phyloP scores from a whole-genome alignment of 2,888 invertebrate genomes.

The Monopis laevigella region DNA sequence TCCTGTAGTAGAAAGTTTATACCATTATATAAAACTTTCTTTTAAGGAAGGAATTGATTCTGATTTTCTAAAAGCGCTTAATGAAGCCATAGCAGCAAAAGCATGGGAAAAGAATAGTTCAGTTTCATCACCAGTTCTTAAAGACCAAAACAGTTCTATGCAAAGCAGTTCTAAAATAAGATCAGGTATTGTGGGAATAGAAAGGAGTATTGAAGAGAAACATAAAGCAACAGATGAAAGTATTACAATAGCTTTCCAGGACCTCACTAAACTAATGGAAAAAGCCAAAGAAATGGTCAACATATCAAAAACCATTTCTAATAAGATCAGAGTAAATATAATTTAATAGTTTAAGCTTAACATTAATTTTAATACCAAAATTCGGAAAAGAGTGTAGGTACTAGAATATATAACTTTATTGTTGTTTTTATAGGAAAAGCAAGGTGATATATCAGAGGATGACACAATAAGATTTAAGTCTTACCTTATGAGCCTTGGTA shows the following conservation, averaged over 20 bases:
- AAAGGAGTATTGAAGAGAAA: slow-evolving; percentile 89
- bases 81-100: slow-evolving; percentile 69
- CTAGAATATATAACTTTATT: background rate
- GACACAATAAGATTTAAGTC: slow-evolving; percentile 97
- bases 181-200: slow-evolving; percentile 96
- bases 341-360: background rate
- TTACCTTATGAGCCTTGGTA: slow-evolving; percentile 95
- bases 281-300: slow-evolving; percentile 98
- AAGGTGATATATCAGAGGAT: slow-evolving; percentile 96
- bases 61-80: slow-evolving; percentile 70
- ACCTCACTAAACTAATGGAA: slow-evolving; percentile 91
- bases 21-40: slow-evolving; percentile 82
- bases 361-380: background rate
- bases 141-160: no score
- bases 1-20: slow-evolving; percentile 75
- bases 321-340: slow-evolving; percentile 80
- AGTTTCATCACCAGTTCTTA: slow-evolving; percentile 20
- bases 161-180: slow-evolving; percentile 71
- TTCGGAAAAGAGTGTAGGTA: background rate
- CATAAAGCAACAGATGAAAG: slow-evolving; percentile 91
- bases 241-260: slow-evolving; percentile 94
- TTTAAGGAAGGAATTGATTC: slow-evolving; percentile 84
- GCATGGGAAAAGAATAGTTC: slow-evolving; percentile 68
- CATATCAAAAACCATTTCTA: slow-evolving; percentile 90
- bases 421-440: slow-evolving; percentile 73